A percentile compares a stretch with the other conserved stretches of the same genome.
These are phyloP conservation scores for Dicranocentrus wangi DNA, from an alignment of 2,888 invertebrate species.

Conservation along the genomic window DNA sequence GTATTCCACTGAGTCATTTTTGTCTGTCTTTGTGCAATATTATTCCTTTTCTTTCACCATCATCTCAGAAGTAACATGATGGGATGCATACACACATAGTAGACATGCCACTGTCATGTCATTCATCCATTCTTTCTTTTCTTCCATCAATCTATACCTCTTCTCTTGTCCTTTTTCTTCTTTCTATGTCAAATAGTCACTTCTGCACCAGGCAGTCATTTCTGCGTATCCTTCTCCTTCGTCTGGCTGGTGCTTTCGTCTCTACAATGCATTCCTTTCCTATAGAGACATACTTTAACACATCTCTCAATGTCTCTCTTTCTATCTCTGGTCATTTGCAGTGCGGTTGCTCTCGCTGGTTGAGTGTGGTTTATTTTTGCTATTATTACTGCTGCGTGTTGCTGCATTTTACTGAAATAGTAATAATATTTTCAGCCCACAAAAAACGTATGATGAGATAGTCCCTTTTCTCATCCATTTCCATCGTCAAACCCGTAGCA, in stretches of 20 bases:
- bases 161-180: slow-evolving; percentile 18
- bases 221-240: background rate
- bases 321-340: slow-evolving; percentile 48
- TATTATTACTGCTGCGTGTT: slow-evolving; percentile 53
- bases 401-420: slow-evolving; percentile 49
- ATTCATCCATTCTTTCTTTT: slow-evolving; percentile 38
- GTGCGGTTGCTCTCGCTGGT: slow-evolving; percentile 44
- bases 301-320: background rate
- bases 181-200: slow-evolving; percentile 31
- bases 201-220: background rate
- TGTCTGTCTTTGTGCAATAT: slow-evolving; percentile 19
- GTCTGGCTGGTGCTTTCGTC: too few species aligned
- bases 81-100: too few species aligned
- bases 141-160: slow-evolving; percentile 36
- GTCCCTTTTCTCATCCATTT: slow-evolving; percentile 30
- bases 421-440: slow-evolving; percentile 32
- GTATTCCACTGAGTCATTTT: slow-evolving; percentile 9
- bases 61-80: too few species aligned
- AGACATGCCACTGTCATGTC: slow-evolving; percentile 36
- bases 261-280: too few species aligned
- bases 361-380: slow-evolving; percentile 55
- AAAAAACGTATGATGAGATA: slow-evolving; percentile 44
- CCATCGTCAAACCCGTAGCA: background rate
- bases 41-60: slow-evolving; percentile 31
- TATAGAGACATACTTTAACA: too few species aligned